These are phyloP conservation scores for Halictus quadricinctus DNA, from an alignment of 2,888 invertebrate genomes.

Conservation along the genomic window DNA sequence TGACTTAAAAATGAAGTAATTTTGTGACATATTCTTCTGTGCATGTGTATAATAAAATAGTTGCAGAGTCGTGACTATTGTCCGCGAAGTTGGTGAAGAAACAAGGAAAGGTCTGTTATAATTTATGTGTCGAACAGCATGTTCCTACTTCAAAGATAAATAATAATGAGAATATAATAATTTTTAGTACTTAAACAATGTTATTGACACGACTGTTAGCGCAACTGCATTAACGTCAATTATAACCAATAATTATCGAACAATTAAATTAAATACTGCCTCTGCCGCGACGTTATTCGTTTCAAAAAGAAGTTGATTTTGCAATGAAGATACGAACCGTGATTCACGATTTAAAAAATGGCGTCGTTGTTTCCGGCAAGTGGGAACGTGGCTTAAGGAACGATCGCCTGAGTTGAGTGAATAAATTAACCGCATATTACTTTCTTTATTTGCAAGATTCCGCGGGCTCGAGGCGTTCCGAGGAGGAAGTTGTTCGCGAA, in stretches of 20 bases:
- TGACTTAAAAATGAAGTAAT: background rate
- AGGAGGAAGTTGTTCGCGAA: conserved; percentile 49
- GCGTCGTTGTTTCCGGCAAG: background rate
- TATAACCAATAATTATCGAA: background rate
- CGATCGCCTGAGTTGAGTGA: background rate
- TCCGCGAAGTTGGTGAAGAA: background rate
- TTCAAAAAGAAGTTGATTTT: background rate
- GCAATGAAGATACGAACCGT: background rate
- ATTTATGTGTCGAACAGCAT: background rate
- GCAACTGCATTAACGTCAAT: background rate
- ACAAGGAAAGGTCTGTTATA: background rate
- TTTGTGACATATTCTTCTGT: background rate
- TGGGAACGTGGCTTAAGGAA: background rate
- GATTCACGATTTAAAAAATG: background rate
- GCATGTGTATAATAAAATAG: background rate
- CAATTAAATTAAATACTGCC: background rate
- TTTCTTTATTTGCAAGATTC: conserved; percentile 7
- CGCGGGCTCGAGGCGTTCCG: background rate
- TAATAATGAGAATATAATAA: background rate
- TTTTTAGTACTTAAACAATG: background rate
- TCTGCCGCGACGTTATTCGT: too few species aligned
- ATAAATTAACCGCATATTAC: conserved; percentile 1
- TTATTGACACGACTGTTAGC: background rate
- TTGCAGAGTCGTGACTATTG: background rate
- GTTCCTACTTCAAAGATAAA: background rate